Evolutionary conservation across 2,888 invertebrate species (phyloP).

Genomic region (Kuschelorhynchus macadamiae): DNA sequence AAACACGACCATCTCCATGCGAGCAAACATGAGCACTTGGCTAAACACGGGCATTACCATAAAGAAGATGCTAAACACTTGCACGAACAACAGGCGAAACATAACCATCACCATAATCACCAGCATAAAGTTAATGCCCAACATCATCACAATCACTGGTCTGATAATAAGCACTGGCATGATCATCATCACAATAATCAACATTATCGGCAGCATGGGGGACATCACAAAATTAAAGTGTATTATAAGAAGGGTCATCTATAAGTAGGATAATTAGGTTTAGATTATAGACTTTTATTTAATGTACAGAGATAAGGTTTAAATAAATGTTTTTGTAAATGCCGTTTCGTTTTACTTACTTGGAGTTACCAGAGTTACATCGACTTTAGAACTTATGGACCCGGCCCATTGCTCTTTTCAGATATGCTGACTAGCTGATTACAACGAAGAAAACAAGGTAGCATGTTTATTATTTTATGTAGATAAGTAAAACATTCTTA

Average conservation of each 20-base stretch:
- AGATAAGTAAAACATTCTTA: too few relatives aligned
- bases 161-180: slow-evolving; percentile 35
- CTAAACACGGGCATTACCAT: slow-evolving; percentile 49
- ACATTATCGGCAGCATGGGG: slow-evolving; percentile 33
- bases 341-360: too few relatives aligned
- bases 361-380: too few relatives aligned
- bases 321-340: slow-evolving; percentile 7
- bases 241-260: slow-evolving; percentile 10
- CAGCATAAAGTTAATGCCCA: slow-evolving; percentile 42
- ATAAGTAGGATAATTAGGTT: neutral
- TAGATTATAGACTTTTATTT: neutral
- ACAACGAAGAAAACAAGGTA: too few relatives aligned
- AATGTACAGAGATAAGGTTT: too few relatives aligned
- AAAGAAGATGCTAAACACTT: slow-evolving; percentile 45
- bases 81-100: slow-evolving; percentile 47
- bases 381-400: too few relatives aligned
- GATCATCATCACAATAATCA: slow-evolving; percentile 31
- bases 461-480: too few relatives aligned
- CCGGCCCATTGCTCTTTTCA: too few relatives aligned
- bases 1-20: slow-evolving; percentile 39
- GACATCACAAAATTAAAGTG: slow-evolving; percentile 10
- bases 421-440: too few relatives aligned
- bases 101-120: slow-evolving; percentile 43
- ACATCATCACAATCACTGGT: slow-evolving; percentile 43
- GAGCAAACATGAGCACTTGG: slow-evolving; percentile 51